Evolutionary conservation across 2,113 vertebrate genomes (phyloP), one percentile per base, ranked within the genome.

Genomic region (Chloropsis hardwickii): DNA sequence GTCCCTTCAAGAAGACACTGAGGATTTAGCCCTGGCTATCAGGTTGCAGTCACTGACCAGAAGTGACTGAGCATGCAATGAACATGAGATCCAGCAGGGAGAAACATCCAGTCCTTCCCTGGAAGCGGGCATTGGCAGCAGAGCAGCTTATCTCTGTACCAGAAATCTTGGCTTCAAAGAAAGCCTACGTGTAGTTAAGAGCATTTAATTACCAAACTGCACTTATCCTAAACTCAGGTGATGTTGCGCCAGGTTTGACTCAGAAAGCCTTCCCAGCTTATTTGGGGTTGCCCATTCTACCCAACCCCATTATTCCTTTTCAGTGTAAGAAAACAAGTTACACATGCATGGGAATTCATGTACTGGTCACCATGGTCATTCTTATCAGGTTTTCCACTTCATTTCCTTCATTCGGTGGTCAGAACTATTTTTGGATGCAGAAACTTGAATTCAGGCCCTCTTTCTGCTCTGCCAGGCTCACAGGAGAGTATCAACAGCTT

Each of bases 1-100:
- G 47, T 54, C 44, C 61, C n/a, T 88, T 69, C 48, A 70, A 40
- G 65, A 90, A 44, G 45, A 60, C 1, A 4, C 39, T 62, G 66
- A 79, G 61, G 66, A 77, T 82, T 62, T 14, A 88, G 48, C 58
- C 12, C 11, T 42, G 45, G 62, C 44, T 88, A 22, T 88, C 2
- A 0, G 18, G 44, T 71, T 84, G 51, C 79, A 71, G 70, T 51
- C 78, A 71, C 23, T 64, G 81, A 72, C 37, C 74, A 93, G 81
- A 60, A 82, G 62, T 71, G 69, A 82, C 40, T 0, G 4, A 79
- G 40, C 3, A 0, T 0, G 0, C 44, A 57, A 31, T 3, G 11
- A 84, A 64, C 53, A 39, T 6, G 4, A 93, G 44, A 86, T 71
- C 48, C 80, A 47, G 44, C 12, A 72, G 35, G 56, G 60, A 35